These are phyloP conservation scores for Amiota mariae DNA, from an alignment of 2,888 invertebrate genomes.

Conservation along the genomic window DNA sequence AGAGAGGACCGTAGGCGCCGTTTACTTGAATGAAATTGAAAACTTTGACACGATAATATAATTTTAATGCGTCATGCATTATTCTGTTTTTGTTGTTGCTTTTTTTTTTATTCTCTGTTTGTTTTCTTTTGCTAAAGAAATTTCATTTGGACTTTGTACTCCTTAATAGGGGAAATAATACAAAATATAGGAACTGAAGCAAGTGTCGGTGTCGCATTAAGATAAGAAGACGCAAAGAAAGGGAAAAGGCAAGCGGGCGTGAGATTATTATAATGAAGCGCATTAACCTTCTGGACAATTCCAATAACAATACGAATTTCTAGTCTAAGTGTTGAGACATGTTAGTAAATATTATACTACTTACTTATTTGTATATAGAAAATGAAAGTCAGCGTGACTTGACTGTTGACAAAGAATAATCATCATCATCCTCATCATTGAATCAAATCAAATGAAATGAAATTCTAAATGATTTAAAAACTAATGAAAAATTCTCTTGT, in stretches of 20 bases:
- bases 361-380: neutral
- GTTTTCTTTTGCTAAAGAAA: neutral
- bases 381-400: slow-evolving; percentile 16
- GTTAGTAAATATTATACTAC: too few species aligned
- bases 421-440: neutral
- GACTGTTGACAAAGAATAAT: neutral
- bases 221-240: neutral
- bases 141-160: neutral
- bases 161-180: neutral
- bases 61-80: slow-evolving; percentile 24
- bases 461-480: neutral
- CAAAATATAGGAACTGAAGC: neutral
- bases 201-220: neutral
- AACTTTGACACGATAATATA: neutral
- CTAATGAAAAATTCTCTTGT: slow-evolving; percentile 14
- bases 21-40: slow-evolving; percentile 1
- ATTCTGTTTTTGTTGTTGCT: neutral
- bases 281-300: slow-evolving; percentile 11
- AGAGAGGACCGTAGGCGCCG: neutral
- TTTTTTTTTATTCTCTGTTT: neutral
- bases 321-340: too few species aligned
- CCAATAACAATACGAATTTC: neutral
- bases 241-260: neutral
- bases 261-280: neutral
- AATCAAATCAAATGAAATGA: neutral